Evolutionary conservation across 2,888 invertebrate species (phyloP).

Genomic region (Nowickia ferox): DNA sequence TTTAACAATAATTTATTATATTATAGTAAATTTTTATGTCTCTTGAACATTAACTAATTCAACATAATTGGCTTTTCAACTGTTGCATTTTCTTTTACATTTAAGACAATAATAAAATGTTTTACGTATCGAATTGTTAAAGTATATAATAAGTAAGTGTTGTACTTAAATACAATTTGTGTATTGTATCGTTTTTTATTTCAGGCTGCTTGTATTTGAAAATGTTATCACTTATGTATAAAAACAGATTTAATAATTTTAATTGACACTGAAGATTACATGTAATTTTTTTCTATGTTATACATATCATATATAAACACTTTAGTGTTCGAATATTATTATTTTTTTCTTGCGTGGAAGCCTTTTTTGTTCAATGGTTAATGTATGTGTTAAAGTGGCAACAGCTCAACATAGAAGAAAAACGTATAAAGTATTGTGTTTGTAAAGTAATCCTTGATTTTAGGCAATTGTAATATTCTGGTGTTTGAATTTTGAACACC

Average conservation of each 20-base stretch:
- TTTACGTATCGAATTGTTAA: slow-evolving; percentile 59
- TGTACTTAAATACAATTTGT: slow-evolving; percentile 32
- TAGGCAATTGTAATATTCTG: slow-evolving; percentile 20
- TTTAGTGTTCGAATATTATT: slow-evolving; percentile 19
- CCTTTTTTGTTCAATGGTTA: slow-evolving; percentile 46
- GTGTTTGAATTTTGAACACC: slow-evolving; percentile 47
- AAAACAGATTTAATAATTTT: neutral
- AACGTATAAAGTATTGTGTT: slow-evolving; percentile 35
- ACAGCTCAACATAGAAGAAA: slow-evolving; percentile 38
- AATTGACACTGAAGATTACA: slow-evolving; percentile 36
- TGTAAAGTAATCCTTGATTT: slow-evolving; percentile 33
- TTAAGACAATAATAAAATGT: slow-evolving; percentile 39
- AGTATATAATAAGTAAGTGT: slow-evolving; percentile 3
- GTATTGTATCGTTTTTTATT: slow-evolving; percentile 59
- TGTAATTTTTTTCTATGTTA: neutral
- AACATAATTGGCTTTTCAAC: slow-evolving; percentile 62
- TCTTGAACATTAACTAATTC: slow-evolving; percentile 37
- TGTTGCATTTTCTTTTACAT: slow-evolving; percentile 48
- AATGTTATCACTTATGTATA: neutral
- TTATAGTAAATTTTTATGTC: slow-evolving; percentile 39
- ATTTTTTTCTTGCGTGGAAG: slow-evolving; percentile 54
- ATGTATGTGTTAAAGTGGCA: slow-evolving; percentile 47
- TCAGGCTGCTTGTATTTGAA: slow-evolving; percentile 33
- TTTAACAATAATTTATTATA: slow-evolving; percentile 18
- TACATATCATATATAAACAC: slow-evolving; percentile 9